Percentiles rank a stretch among this genome's conserved stretches.
These are phyloP conservation scores for Drosophila suboccidentalis DNA, from an alignment of 2,888 invertebrate genomes.

Conservation along the genomic window DNA sequence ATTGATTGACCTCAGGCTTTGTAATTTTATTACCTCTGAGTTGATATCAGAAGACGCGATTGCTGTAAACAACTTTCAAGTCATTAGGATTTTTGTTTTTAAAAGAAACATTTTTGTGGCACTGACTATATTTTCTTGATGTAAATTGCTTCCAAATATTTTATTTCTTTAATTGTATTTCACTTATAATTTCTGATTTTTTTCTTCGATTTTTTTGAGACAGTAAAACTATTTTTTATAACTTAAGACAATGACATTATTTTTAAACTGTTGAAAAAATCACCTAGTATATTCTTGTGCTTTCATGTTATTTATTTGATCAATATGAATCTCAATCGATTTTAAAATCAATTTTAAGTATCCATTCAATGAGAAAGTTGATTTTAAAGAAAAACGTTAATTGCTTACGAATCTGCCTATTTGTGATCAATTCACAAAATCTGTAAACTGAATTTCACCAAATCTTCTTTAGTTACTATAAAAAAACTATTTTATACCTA, in stretches of 20 bases:
- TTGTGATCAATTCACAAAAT: too few relatives aligned
- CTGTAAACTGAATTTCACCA: too few relatives aligned
- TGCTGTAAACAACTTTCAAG: not conserved
- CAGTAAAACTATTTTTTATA: not conserved
- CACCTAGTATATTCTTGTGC: not conserved
- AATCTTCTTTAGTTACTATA: not conserved
- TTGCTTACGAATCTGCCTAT: too few relatives aligned
- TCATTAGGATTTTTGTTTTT: not conserved
- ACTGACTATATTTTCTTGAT: too few relatives aligned
- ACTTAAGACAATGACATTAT: not conserved
- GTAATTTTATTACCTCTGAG: not conserved
- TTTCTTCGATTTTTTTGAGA: not conserved
- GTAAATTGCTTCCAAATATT: not conserved
- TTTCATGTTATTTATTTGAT: too few relatives aligned
- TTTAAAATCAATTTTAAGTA: too few relatives aligned
- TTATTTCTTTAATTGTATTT: not conserved
- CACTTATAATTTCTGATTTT: not conserved
- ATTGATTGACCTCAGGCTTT: constrained; percentile 9
- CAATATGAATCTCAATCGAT: too few relatives aligned
- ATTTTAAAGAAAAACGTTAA: too few relatives aligned
- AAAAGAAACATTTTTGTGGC: not conserved
- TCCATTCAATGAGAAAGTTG: too few relatives aligned
- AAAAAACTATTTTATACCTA: not conserved
- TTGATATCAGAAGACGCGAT: not conserved
- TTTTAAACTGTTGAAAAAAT: not conserved